phyloP scores from a whole-genome alignment of 2,797 vertebrate species.

The Xerus rutilus region DNA sequence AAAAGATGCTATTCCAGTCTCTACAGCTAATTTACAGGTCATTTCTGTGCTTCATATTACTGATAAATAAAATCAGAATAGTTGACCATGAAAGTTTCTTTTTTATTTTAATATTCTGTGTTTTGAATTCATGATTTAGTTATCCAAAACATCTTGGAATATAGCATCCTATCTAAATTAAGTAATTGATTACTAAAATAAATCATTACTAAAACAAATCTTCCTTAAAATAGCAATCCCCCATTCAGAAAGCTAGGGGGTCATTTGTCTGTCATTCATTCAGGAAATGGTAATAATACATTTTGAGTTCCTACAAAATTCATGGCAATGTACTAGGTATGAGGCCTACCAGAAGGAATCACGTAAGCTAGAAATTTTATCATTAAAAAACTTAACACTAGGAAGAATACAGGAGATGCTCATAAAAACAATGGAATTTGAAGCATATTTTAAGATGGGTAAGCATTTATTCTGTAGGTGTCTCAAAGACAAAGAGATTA shows the following conservation, averaged over 20 bases:
- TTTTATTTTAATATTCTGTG: neutral
- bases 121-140: conserved; percentile 29
- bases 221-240: conserved; percentile 45
- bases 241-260: conserved; percentile 17
- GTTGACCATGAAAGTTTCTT: neutral
- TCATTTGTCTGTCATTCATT: neutral
- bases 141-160: conserved; percentile 20
- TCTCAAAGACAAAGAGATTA: conserved; percentile 10
- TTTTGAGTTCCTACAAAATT: conserved; percentile 26
- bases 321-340: neutral
- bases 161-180: conserved; percentile 13
- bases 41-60: neutral
- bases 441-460: neutral
- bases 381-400: neutral
- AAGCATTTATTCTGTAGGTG: neutral
- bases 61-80: neutral
- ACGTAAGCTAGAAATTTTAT: neutral
- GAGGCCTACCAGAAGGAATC: neutral
- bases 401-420: neutral
- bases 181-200: neutral
- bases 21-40: neutral
- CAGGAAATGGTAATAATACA: neutral
- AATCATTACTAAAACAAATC: conserved; percentile 32
- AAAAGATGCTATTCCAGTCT: neutral
- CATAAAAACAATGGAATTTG: neutral